Evolutionary conservation across 2,797 vertebrate species (phyloP), one percentile per base, ranked within the genome.

Genomic region (Helostoma temminkii): DNA sequence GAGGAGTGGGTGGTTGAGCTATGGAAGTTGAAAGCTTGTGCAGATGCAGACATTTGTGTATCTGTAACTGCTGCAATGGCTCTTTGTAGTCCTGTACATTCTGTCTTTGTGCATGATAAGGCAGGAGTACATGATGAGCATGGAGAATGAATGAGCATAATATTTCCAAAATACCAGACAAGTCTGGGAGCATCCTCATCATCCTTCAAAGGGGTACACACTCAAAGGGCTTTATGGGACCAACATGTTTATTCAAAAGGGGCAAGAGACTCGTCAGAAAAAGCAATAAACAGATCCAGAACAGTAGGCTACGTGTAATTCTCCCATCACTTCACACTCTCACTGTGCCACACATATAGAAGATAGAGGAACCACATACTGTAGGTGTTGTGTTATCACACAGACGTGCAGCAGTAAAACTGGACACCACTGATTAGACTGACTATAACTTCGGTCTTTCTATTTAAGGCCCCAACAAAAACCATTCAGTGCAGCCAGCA

Each of bases 1-100:
- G 88, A 97, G 96, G 46, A 57, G 36, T 9, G 10, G 43, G 6
- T 18, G 18, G 32, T 10, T 43, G 34, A 21, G 22, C 8, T 54
- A 39, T 30, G 48, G 8, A 53, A 32, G 12, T 30, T 55, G 36
- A 24, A 39, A 26, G 46, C 18, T 36, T 42, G 28, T 49, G 26
- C 79, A 48, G 14, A 6, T 57, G 19, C 1, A 41, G 28, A 48
- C 0, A 30, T 50, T 19, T 60, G 24, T 58, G 47, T 5, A 1
- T 42, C 4, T 19, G 4, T 42, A 22, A 22, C 36, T 58, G 15
- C n/a, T 49, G 10, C 42, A 32, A 6, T 66, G 36, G 19, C 5
- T 41, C 16, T 34, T 4, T 2, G 12, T 32, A n/a, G n/a, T 21
- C 6, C 18, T 47, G 25, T 4, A 2, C 30, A 37, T 11, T 47